Base-by-base conservation (phyloP, 1,140 invertebrate genomes). In the Drosophila nannoptera region DNA sequence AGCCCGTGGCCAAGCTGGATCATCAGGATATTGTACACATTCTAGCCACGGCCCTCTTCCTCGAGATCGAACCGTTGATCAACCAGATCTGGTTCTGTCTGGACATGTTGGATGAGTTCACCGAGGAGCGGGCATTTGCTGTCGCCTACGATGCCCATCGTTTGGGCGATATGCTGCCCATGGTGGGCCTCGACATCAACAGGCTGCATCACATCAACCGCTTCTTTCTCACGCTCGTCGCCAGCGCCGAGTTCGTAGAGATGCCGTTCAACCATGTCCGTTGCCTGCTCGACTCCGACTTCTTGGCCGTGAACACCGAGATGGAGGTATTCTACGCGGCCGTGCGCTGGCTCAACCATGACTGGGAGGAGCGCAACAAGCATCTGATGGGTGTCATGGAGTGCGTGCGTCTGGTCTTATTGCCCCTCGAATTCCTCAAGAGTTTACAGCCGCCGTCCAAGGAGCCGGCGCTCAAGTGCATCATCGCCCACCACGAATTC, bases 301-400 rank as follows among this genome's bases (percentile, higher is more conserved):
- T 61, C 1, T 33, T 78, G 6, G 53, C 53, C 5, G 55, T 78
- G 0, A 78, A 78, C 31, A 65, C 42, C 9, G 76, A 78, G 52
- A 48, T 40, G 50, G 76, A 78, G 43, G 40, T 78, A 5, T 65
- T 73, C n/a, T 78, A 59, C 12, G 45, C 70, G 5, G 74, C 76
- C 6, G 29, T 78, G 7, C 76, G 70, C 22, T 78, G 76, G 76
- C 55, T 78, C 4, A 58, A 40, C 6, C 46, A 77, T 42, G 45
- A 78, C 9, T 78, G 76, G 76, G 7, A 49, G 0, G 12, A 9
- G 2, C 62, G 76, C 2, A 8, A 5, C 0, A 3, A 40, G 8
- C 46, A 65, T 7, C 4, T 53, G 8, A 0, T 5, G 22, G 3
- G 31, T 7, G 14, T 78, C 4, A 50, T 77, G 40, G 9, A 58